phyloP scores from a whole-genome alignment of 2,797 vertebrate species.

The Sebastes oblongus region DNA sequence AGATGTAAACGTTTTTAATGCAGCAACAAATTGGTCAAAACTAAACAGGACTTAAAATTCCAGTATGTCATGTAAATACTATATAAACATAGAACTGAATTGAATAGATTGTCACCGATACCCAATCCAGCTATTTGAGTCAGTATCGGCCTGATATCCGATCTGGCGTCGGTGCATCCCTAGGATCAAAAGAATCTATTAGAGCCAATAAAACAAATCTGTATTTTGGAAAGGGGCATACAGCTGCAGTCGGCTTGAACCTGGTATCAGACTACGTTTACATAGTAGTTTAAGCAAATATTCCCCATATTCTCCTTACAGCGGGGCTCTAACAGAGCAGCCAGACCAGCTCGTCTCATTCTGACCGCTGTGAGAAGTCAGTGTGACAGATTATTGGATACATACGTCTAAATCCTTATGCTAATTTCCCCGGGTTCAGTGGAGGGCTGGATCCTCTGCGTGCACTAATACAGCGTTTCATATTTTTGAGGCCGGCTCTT shows the following conservation, averaged over 20 bases:
- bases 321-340: background rate
- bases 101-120: no score
- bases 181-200: conserved; percentile 33
- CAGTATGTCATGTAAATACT: no score
- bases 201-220: conserved; percentile 30
- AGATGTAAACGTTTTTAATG: no score
- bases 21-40: no score
- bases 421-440: conserved; percentile 14
- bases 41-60: no score
- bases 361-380: background rate
- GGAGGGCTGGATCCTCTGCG: conserved; percentile 7
- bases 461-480: conserved; percentile 3
- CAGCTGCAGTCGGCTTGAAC: background rate
- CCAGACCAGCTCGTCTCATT: background rate
- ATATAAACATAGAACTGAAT: no score
- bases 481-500: conserved; percentile 23
- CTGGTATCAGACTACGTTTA: conserved; percentile 9
- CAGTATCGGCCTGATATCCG: no score
- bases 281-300: conserved; percentile 3
- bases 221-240: conserved; percentile 10
- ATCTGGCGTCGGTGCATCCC: no score
- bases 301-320: background rate
- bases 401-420: conserved; percentile 8
- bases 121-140: no score
- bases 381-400: conserved; percentile 3